Evolutionary conservation across 1,140 invertebrate species (phyloP), one percentile per base, ranked within the genome.

Genomic region (Portunus trituberculatus): DNA sequence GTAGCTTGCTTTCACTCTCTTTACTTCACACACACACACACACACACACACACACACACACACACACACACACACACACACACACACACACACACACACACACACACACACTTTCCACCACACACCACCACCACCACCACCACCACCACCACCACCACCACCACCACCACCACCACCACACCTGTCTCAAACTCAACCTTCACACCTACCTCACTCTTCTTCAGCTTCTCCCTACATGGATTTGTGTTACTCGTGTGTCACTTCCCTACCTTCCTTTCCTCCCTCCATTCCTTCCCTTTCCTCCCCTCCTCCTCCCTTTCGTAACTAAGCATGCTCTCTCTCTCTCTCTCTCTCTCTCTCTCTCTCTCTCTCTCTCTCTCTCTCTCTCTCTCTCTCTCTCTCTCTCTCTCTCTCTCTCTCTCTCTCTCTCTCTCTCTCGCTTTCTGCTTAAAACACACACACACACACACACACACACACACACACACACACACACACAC

Each of bases 381-480:
- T 59, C 52, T 14, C 52, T 59, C 52, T 14, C 52, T 59, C 25
- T 29, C 83, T 14, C n/a, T 86, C 8, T 39, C 25, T 86, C 83
- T 86, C n/a, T 86, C 16, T 28, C n/a, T 86, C 83, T 86, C 83
- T 28, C 83, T 86, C n/a, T 86, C 83, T 25, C 83, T 86, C n/a
- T 86, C 14, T 86, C 83, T 39, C 39, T 39, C 39, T 39, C 39
- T 39, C 6, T 39, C 6, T 6, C 6, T 83, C 76, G 20, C 76
- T 83, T 39, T 39, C 39, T 39, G 39, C 39, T 39, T 39, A 39
- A n/a, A 1, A 83, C 76, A 83, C 76, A 83, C 76, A n/a, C 76
- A 83, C 76, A 83, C 76, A 83, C 76, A 83, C 76, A 83, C 76
- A 83, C 76, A 83, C 76, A 83, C 76, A 83, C 76, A 83, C 76